Evolutionary conservation across 1,140 invertebrate species (phyloP).

Genomic region (Ooceraea biroi): DNA sequence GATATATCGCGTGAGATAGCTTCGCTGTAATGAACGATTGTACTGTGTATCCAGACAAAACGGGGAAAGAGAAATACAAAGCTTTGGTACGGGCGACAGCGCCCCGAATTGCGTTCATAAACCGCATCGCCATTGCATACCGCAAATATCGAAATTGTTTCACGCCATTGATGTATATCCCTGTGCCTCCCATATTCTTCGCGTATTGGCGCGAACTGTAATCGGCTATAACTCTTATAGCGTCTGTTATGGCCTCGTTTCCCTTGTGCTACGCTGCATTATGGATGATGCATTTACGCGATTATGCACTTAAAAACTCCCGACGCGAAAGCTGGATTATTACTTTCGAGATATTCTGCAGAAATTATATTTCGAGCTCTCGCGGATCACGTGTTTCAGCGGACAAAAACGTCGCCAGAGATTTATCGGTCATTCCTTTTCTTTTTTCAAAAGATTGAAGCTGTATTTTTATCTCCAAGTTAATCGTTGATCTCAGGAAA

Average conservation of each 20-base stretch:
- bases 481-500: not conserved
- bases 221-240: conserved; percentile 9
- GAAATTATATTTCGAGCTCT: not conserved
- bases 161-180: conserved; percentile 47
- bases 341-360: not conserved
- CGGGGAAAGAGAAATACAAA: conserved; percentile 44
- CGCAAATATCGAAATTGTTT: conserved; percentile 62
- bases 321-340: not conserved
- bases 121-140: conserved; percentile 56
- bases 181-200: conserved; percentile 21
- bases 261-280: not conserved
- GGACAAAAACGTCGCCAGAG: not conserved
- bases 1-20: not conserved
- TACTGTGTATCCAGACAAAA: not conserved
- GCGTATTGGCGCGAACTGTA: conserved; percentile 1
- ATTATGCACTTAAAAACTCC: not conserved
- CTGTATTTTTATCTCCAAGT: not conserved
- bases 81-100: conserved; percentile 18
- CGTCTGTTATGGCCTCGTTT: not conserved
- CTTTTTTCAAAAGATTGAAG: not conserved
- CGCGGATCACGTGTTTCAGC: not conserved
- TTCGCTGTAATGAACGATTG: not conserved
- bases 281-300: conserved; percentile 8
- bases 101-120: conserved; percentile 37
- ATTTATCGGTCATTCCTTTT: not conserved